Percentiles rank a stretch among this genome's conserved stretches.
Conservation (phyloP, 2,113 vertebrate species). For the Myxocyprinus asiaticus region DNA sequence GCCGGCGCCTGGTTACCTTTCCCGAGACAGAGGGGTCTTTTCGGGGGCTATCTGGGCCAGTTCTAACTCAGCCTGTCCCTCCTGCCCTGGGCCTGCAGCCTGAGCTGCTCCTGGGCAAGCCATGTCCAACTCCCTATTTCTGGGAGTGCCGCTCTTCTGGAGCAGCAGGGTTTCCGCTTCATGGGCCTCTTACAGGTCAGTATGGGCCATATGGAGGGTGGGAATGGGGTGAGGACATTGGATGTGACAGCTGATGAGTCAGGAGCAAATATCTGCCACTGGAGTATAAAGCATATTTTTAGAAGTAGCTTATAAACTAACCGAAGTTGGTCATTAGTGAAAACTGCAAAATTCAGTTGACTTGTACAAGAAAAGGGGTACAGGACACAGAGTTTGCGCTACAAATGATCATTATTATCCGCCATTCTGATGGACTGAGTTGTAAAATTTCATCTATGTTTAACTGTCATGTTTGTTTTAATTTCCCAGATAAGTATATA, state of each 20-base stretch:
- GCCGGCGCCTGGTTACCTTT: slow-evolving; percentile 76
- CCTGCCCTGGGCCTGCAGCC: slow-evolving; percentile 72
- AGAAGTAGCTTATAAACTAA: no score
- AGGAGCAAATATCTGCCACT: no score
- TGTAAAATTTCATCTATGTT: no score
- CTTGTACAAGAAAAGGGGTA: no score
- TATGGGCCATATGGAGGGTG: slow-evolving; percentile 65
- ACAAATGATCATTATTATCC: no score
- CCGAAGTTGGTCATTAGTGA: no score
- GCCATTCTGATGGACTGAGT: no score
- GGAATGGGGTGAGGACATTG: slow-evolving; percentile 50
- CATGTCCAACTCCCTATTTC: slow-evolving; percentile 75
- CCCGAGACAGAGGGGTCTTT: slow-evolving; percentile 76
- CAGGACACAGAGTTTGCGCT: no score
- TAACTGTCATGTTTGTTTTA: no score
- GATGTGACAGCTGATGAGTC: not conserved
- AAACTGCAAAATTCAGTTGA: no score
- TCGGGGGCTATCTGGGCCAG: slow-evolving; percentile 74
- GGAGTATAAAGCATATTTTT: no score
- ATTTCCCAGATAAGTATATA: no score
- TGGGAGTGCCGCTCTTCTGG: slow-evolving; percentile 78
- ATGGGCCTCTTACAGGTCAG: slow-evolving; percentile 77
- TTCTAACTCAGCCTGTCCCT: slow-evolving; percentile 72
- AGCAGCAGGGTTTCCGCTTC: slow-evolving; percentile 73
- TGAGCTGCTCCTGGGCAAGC: slow-evolving; percentile 78